Conservation (phyloP, 2,888 invertebrate genomes). For the Atherix ibis region DNA sequence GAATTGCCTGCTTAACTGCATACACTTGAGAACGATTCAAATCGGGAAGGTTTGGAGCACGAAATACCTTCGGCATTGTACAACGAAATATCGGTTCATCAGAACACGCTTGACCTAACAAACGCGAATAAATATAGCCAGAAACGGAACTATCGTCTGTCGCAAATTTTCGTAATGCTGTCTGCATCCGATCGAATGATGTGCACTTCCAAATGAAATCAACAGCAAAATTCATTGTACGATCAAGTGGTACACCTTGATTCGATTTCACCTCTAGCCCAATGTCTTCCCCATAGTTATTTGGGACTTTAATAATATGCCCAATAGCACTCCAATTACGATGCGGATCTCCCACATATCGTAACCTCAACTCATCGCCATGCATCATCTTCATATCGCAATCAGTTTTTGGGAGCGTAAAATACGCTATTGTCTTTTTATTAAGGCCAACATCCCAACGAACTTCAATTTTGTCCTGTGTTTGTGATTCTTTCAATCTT, state of each 20-base stretch:
- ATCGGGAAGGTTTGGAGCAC: constrained; percentile 93
- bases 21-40: constrained; percentile 95
- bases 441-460: constrained; percentile 98
- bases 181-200: constrained; percentile 94
- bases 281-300: constrained; percentile 95
- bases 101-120: constrained; percentile 86
- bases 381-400: constrained; percentile 99
- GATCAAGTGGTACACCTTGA: constrained; percentile 83
- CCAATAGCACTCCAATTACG: constrained; percentile 97
- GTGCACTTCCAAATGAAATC: constrained; percentile 99
- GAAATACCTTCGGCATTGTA: constrained; percentile 88
- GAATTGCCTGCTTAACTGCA: constrained; percentile 95
- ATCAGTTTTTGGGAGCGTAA: constrained; percentile 91
- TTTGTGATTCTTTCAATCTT: constrained; percentile 92
- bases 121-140: constrained; percentile 91
- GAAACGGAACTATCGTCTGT: constrained; percentile 94
- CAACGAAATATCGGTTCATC: constrained; percentile 81
- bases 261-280: constrained; percentile 90
- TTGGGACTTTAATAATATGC: constrained; percentile 91
- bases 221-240: constrained; percentile 89
- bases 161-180: constrained; percentile 86
- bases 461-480: constrained; percentile 94
- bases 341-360: constrained; percentile 84
- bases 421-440: constrained; percentile 95
- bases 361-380: constrained; percentile 87